phyloP scores from a whole-genome alignment of 2,888 invertebrate genomes.

The Caradrina clavipalpis region DNA sequence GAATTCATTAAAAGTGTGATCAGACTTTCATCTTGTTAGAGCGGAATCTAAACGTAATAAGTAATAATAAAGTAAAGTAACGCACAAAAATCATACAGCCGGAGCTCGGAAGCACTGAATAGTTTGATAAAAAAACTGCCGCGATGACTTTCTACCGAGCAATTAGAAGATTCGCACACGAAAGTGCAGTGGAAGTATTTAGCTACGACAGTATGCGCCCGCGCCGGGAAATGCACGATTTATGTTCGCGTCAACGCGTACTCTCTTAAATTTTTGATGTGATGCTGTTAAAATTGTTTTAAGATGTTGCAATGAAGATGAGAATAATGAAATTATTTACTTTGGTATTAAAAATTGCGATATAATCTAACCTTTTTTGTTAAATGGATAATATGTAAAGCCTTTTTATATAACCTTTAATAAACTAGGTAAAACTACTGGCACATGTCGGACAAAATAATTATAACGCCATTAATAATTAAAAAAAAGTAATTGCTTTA shows the following conservation, averaged over 20 bases:
- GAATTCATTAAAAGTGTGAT: slow-evolving; percentile 82
- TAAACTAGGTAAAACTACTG: slow-evolving; percentile 1
- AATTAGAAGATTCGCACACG: slow-evolving; percentile 90
- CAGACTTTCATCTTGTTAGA: slow-evolving; percentile 88
- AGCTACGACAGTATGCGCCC: slow-evolving; percentile 60
- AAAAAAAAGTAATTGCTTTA: slow-evolving; percentile 1
- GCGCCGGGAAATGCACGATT: slow-evolving; percentile 65
- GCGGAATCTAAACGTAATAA: slow-evolving; percentile 78
- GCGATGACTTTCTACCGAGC: slow-evolving; percentile 84
- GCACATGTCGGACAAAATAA: slow-evolving; percentile 1
- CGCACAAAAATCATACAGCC: slow-evolving; percentile 82
- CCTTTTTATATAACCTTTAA: slow-evolving; percentile 11
- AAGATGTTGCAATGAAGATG: slow-evolving; percentile 18
- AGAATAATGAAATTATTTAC: slow-evolving; percentile 10
- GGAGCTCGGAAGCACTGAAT: slow-evolving; percentile 74
- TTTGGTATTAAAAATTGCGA: background rate
- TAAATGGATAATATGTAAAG: background rate
- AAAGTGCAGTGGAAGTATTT: slow-evolving; percentile 76
- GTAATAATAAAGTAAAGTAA: slow-evolving; percentile 79
- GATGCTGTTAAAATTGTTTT: slow-evolving; percentile 38
- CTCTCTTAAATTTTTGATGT: slow-evolving; percentile 59
- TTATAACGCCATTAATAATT: background rate
- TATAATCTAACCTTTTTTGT: background rate
- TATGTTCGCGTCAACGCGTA: slow-evolving; percentile 56
- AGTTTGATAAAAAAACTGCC: slow-evolving; percentile 78